Percentiles rank a stretch among this genome's conserved stretches.
These are phyloP conservation scores for Accipiter cooperii DNA, from an alignment of 2,113 vertebrate genomes.

Conservation along the genomic window DNA sequence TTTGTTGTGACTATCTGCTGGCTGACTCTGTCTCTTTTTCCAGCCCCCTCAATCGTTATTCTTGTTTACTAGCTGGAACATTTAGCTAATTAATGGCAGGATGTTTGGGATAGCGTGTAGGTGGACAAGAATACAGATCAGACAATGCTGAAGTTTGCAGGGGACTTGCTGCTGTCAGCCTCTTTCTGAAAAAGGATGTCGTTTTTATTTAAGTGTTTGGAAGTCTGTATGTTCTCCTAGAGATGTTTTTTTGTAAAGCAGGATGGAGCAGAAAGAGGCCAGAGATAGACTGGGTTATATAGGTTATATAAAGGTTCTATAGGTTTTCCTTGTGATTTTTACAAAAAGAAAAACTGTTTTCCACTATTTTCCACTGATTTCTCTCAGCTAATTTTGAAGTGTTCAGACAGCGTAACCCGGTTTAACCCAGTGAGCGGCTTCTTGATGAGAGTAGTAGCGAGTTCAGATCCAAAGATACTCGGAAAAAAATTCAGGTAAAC, in stretches of 20 bases:
- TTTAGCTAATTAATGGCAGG: slow-evolving; percentile 80
- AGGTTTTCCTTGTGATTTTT: not conserved
- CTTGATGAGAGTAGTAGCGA: not conserved
- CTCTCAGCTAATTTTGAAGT: not conserved
- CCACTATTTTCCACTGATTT: not conserved
- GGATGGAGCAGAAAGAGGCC: slow-evolving; percentile 11
- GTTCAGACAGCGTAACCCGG: not conserved
- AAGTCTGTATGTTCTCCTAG: slow-evolving; percentile 22
- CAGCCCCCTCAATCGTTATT: slow-evolving; percentile 63
- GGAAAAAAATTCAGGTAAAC: not conserved
- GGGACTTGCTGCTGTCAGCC: slow-evolving; percentile 55
- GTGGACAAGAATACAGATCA: slow-evolving; percentile 73
- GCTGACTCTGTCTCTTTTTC: slow-evolving; percentile 65
- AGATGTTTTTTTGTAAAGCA: slow-evolving; percentile 9
- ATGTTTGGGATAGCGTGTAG: slow-evolving; percentile 77
- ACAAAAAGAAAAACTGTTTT: not conserved
- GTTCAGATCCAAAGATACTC: not conserved
- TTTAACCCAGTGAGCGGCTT: not conserved
- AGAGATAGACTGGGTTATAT: not conserved
- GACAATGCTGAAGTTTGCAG: slow-evolving; percentile 62
- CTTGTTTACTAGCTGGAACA: slow-evolving; percentile 74
- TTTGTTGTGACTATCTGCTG: slow-evolving; percentile 70
- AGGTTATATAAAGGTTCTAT: not conserved
- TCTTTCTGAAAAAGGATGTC: slow-evolving; percentile 15
- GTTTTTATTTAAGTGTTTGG: slow-evolving; percentile 19